phyloP scores from a whole-genome alignment of 1,140 invertebrate genomes.

The Thereuonema tuberculata region DNA sequence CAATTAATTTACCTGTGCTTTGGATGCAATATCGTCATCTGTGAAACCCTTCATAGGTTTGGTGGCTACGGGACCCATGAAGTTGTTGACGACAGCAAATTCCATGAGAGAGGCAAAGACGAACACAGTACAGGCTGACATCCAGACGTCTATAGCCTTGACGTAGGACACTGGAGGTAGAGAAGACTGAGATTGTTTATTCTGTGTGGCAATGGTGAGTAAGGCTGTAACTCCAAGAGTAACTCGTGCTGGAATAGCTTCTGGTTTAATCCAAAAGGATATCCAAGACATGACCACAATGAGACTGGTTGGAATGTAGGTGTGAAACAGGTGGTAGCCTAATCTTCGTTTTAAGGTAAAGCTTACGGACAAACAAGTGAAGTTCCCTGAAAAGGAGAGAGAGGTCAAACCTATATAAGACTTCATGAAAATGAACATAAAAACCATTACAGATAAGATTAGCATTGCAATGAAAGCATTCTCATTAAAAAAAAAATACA shows the following conservation, averaged over 20 bases:
- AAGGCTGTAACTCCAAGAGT: constrained; percentile 72
- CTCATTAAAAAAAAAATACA: too few species aligned
- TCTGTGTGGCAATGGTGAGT: constrained; percentile 40
- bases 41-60: too few species aligned
- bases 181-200: background rate
- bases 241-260: constrained; percentile 67
- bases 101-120: constrained; percentile 1
- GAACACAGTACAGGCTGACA: background rate
- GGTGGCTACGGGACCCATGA: too few species aligned
- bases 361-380: too few species aligned
- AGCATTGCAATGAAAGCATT: too few species aligned
- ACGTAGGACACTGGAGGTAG: background rate
- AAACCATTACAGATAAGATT: too few species aligned
- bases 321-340: background rate
- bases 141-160: too few species aligned
- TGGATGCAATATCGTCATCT: too few species aligned
- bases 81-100: background rate
- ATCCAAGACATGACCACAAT: constrained; percentile 58
- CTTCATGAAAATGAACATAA: too few species aligned
- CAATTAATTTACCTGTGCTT: too few species aligned
- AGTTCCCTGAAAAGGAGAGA: too few species aligned
- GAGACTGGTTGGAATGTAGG: background rate
- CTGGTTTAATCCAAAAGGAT: constrained; percentile 85
- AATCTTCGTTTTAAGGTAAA: background rate
- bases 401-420: too few species aligned